Evolutionary conservation across 2,888 invertebrate species (phyloP), one percentile per base, ranked within the genome.

Genomic region (Drosophila tanythrix): DNA sequence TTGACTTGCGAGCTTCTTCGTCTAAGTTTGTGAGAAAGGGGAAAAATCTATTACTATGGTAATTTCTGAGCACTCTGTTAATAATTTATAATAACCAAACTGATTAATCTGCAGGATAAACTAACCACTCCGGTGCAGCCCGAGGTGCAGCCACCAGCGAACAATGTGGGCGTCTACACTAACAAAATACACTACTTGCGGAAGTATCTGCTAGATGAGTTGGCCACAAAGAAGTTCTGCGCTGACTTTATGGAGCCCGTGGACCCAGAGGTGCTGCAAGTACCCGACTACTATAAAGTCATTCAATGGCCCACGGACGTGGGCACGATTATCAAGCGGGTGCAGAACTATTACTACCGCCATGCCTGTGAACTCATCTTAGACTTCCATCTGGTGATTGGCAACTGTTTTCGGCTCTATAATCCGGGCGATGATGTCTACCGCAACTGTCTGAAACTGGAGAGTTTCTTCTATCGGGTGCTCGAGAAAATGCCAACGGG

Each of bases 101-200:
- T 21, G 21, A 21, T 21, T 46, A 21, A 21, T 36, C 11, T 27
- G 18, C 36, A 36, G 25, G 13, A 13, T 0, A 50, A 57, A 8
- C 25, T 58, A 5, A 77, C 77, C 2, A 63, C n/a, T n/a, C 64
- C 59, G 0, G 56, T 56, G 10, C 80, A 76, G 62, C 79, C 76
- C 11, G 63, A 63, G 10, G 77, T 80, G 38, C 35, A 56, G 25
- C 81, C 77, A 2, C n/a, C 18, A 10, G 25, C 60, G 2, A 56
- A 48, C 7, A 33, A 68, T 0, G 13, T 21, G 13, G 79, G 57
- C 0, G 15, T 27, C 1, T 80, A 80, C 51, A 81, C 80, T 1
- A 80, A 80, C 13, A 77, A 74, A 36, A 68, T 80, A n/a, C 81
- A 80, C 27, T 81, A 71, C 10, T 29, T 80, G 50, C 4, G 71